These are phyloP conservation scores for Ditylenchus weischeri DNA, from an alignment of 2,888 invertebrate species.

Conservation along the genomic window DNA sequence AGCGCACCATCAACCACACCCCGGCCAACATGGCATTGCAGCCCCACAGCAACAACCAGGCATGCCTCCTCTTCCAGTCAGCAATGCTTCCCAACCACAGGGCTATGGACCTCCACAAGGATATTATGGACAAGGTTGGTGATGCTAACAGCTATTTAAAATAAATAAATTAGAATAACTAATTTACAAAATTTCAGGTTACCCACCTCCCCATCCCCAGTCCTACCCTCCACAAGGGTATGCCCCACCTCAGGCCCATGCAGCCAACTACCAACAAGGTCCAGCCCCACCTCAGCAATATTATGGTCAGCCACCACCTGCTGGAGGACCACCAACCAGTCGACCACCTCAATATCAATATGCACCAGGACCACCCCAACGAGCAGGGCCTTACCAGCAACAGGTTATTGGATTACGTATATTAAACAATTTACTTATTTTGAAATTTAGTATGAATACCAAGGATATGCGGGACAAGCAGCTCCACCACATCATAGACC, in stretches of 20 bases:
- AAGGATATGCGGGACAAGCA: conserved; percentile 1
- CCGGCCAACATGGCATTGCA: background rate
- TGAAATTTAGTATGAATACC: conserved; percentile 4
- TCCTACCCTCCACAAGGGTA: conserved; percentile 24
- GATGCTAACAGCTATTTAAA: background rate
- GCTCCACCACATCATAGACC: conserved; percentile 17
- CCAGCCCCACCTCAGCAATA: conserved; percentile 25
- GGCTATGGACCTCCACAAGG: conserved; percentile 6
- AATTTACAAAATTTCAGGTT: conserved; percentile 11
- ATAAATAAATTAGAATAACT: too few relatives aligned
- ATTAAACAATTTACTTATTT: background rate
- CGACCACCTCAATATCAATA: conserved; percentile 26
- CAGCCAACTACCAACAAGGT: conserved; percentile 15
- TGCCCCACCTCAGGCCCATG: conserved; percentile 19
- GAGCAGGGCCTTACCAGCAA: conserved; percentile 21
- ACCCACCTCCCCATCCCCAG: conserved; percentile 22
- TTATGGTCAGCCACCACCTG: conserved; percentile 19
- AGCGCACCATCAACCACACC: conserved; percentile 17
- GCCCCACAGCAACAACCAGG: conserved; percentile 21
- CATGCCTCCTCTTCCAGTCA: conserved; percentile 13
- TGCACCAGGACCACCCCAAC: conserved; percentile 24
- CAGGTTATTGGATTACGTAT: conserved; percentile 11
- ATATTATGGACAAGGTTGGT: conserved; percentile 12
- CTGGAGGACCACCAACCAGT: background rate
- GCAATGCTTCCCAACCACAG: conserved; percentile 17